Percentiles rank a stretch among this genome's conserved stretches.
Evolutionary conservation across 2,888 invertebrate species (phyloP).

Genomic region (Pegoplata infirma): DNA sequence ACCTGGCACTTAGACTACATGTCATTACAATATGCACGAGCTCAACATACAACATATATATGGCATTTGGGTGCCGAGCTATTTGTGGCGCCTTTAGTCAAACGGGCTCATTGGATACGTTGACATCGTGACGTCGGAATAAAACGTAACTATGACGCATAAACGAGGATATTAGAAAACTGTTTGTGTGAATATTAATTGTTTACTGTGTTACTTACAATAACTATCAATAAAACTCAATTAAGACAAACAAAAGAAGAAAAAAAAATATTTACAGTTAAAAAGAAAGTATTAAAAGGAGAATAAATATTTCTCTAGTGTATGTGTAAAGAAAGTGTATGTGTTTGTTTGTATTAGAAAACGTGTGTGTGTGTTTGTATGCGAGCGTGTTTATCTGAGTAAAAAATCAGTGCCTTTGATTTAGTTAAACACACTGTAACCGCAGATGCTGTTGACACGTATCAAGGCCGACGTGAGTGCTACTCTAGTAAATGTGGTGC

Average conservation of each 20-base stretch:
- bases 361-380: neutral
- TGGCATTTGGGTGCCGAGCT: constrained; percentile 49
- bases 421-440: constrained; percentile 54
- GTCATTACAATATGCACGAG: constrained; percentile 20
- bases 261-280: constrained; percentile 9
- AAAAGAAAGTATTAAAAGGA: neutral
- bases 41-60: constrained; percentile 31
- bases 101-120: constrained; percentile 73
- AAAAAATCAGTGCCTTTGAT: constrained; percentile 46
- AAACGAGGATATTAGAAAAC: constrained; percentile 7
- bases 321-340: neutral
- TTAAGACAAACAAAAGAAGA: constrained; percentile 1
- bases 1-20: constrained; percentile 11
- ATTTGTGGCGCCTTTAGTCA: constrained; percentile 66
- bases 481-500: constrained; percentile 54
- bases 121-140: constrained; percentile 65
- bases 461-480: constrained; percentile 69
- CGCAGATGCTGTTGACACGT: constrained; percentile 71
- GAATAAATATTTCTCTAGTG: neutral
- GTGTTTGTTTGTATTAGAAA: neutral
- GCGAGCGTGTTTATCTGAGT: constrained; percentile 12
- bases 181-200: constrained; percentile 12
- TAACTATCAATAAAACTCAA: constrained; percentile 30
- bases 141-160: constrained; percentile 18
- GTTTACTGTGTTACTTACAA: constrained; percentile 21